Evolutionary conservation across 2,113 vertebrate genomes (phyloP), one percentile per base, ranked within the genome.

Genomic region (Reinhardtius hippoglossoides): DNA sequence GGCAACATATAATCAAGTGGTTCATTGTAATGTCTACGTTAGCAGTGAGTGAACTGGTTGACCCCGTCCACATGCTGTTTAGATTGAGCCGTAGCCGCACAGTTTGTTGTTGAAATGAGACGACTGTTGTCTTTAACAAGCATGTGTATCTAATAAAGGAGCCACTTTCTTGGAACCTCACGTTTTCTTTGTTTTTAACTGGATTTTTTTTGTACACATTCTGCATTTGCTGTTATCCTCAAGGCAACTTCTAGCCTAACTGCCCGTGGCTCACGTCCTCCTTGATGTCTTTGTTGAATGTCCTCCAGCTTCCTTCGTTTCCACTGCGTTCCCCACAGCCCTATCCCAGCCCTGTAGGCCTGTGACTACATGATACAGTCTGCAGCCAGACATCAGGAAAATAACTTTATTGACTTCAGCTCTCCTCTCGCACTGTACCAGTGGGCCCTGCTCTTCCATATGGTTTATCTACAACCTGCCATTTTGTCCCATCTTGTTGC

Each of bases 391-490:
- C 72, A 72, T 44, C 37, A 76, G 75, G 26, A 81, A 60, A 77
- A 78, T 67, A 84, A 64, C 63, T 77, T 65, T 59, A 70, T 74
- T 80, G 83, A 81, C 72, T 83, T 56, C 21, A 77, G 21, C 50
- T 26, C 61, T 20, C 71, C 20, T 35, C 4, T 57, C 56, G 44
- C 31, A 15, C 76, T 78, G 64, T 40, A 56, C 60, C 75, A 15
- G 35, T 31, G 31, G 3, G 24, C 35, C 20, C 67, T 23, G 61
- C 65, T 74, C 44, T 20, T 65, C 72, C 63, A 63, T 84, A 69
- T 82, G 67, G 80, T 87, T 86, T 71, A 80, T 82, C 72, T 62
- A 16, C 65, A 80, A 52, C 76, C 75, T 80, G 71, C 50, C 72
- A 86, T 82, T 90, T 80, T n/a, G 67, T 78, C 72, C 71, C 40